Conservation (phyloP, 2,113 vertebrate genomes). For the Crotalus helleri region DNA sequence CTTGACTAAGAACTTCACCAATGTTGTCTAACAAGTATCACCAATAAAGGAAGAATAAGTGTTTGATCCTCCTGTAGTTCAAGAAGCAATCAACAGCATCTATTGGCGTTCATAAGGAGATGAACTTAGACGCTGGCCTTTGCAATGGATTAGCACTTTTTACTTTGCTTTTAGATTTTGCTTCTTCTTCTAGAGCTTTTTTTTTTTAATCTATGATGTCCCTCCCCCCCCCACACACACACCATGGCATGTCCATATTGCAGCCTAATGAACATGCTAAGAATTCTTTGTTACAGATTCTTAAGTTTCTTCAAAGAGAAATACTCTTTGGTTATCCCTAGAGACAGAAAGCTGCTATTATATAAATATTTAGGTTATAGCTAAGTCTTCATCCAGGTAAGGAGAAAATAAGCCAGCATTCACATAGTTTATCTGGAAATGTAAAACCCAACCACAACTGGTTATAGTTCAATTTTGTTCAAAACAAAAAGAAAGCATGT, state of each 20-base stretch:
- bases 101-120: not conserved
- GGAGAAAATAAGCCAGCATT: not conserved
- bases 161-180: not conserved
- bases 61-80: not conserved
- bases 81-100: not conserved
- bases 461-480: not conserved
- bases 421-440: not conserved
- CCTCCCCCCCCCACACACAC: not conserved
- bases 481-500: not conserved
- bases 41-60: not conserved
- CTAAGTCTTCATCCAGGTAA: not conserved
- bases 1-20: not conserved
- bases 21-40: not conserved
- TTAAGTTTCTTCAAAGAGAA: not conserved
- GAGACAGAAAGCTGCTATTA: not conserved
- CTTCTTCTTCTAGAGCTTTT: not conserved
- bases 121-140: not conserved
- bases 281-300: not conserved
- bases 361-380: not conserved
- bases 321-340: not conserved
- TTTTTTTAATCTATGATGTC: not conserved
- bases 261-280: not conserved
- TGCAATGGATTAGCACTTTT: not conserved
- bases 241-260: not conserved
- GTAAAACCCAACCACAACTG: not conserved